Percentiles rank a stretch among this genome's conserved stretches.
phyloP scores from a whole-genome alignment of 2,797 vertebrate species.

The Avahi laniger region DNA sequence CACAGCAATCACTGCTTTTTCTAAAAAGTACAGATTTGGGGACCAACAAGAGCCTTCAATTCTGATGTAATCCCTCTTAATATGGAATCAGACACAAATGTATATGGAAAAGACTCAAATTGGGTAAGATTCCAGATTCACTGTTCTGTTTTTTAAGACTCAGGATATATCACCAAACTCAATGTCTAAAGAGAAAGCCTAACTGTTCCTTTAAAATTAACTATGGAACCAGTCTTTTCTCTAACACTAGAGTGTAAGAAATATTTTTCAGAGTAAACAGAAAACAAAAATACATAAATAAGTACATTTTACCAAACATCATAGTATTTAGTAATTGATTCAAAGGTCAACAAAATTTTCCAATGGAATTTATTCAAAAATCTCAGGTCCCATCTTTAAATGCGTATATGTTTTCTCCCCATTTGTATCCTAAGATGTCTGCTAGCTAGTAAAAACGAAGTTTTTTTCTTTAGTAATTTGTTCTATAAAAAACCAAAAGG shows the following conservation, averaged over 20 bases:
- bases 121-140: conserved; percentile 39
- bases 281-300: conserved; percentile 28
- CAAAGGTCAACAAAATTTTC: not conserved
- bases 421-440: conserved; percentile 2
- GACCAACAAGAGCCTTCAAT: conserved; percentile 23
- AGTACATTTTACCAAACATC: not conserved
- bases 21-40: conserved; percentile 27
- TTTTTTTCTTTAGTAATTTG: conserved; percentile 49
- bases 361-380: not conserved
- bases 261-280: conserved; percentile 33
- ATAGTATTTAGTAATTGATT: not conserved
- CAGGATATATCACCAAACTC: not conserved
- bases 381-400: not conserved
- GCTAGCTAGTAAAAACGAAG: not conserved
- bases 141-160: conserved; percentile 51
- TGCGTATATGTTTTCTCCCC: not conserved
- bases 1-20: not conserved
- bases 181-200: conserved; percentile 31
- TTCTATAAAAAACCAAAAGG: not conserved
- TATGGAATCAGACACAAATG: conserved; percentile 60
- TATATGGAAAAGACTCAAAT: conserved; percentile 36
- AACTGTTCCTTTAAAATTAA: conserved; percentile 32
- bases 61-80: conserved; percentile 65
- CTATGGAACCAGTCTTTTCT: not conserved
- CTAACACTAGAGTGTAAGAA: not conserved